Conservation (phyloP, 2,888 invertebrate genomes). For the Caenorhabditis uteleia region DNA sequence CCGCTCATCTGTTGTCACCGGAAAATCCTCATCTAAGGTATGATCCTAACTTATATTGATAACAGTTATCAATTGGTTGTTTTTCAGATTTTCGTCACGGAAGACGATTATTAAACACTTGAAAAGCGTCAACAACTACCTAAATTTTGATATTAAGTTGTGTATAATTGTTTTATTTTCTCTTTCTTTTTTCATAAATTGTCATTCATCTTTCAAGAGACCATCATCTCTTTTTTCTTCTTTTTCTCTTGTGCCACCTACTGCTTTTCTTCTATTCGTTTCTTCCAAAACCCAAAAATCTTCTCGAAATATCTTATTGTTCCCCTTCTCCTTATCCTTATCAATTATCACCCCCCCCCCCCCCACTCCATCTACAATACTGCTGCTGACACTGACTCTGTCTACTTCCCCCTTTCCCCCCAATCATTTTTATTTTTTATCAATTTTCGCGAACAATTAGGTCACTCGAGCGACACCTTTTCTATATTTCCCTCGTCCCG, state of each 20-base stretch:
- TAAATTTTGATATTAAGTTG: slow-evolving; percentile 20
- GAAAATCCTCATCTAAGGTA: slow-evolving; percentile 55
- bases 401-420: slow-evolving; percentile 26
- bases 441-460: slow-evolving; percentile 40
- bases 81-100: slow-evolving; percentile 59
- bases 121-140: slow-evolving; percentile 4
- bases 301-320: slow-evolving; percentile 37
- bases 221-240: too few relatives aligned
- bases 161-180: slow-evolving; percentile 41
- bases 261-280: neutral
- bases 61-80: neutral
- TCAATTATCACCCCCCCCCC: slow-evolving; percentile 1
- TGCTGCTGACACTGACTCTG: too few relatives aligned
- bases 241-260: too few relatives aligned
- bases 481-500: too few relatives aligned
- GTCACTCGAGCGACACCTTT: slow-evolving; percentile 39
- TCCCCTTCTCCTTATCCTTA: neutral
- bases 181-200: slow-evolving; percentile 5
- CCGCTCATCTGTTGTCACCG: slow-evolving; percentile 74
- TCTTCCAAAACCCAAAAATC: slow-evolving; percentile 11
- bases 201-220: neutral
- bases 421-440: too few relatives aligned
- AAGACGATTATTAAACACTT: slow-evolving; percentile 55
- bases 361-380: slow-evolving; percentile 4
- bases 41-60: slow-evolving; percentile 1